A percentile compares a stretch with the other conserved stretches of the same genome.
These are phyloP conservation scores for Ectropis crepuscularia DNA, from an alignment of 2,888 invertebrate species.

Conservation along the genomic window DNA sequence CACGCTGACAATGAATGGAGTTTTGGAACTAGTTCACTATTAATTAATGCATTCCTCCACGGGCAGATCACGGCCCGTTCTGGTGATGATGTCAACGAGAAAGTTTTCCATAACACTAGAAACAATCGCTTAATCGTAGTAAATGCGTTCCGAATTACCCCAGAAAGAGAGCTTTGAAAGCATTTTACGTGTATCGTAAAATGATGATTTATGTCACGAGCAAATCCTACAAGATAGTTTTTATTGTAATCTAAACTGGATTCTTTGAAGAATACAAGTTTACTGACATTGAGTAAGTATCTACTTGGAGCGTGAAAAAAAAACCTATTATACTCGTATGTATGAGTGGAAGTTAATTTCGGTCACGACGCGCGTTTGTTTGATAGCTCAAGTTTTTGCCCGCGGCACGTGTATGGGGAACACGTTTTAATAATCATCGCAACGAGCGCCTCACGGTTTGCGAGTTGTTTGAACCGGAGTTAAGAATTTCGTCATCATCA, in stretches of 20 bases:
- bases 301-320: conserved; percentile 1
- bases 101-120: background rate
- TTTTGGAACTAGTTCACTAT: conserved; percentile 6
- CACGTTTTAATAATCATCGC: conserved; percentile 28
- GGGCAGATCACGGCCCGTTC: conserved; percentile 5
- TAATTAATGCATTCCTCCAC: conserved; percentile 23
- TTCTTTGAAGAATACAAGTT: conserved; percentile 22
- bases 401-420: conserved; percentile 22
- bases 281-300: conserved; percentile 19
- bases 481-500: conserved; percentile 28
- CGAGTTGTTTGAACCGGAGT: conserved; percentile 21
- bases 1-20: conserved; percentile 11
- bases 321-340: conserved; percentile 1
- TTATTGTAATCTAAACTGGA: conserved; percentile 22
- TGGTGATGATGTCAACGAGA: conserved; percentile 7
- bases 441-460: conserved; percentile 3
- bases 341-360: conserved; percentile 16
- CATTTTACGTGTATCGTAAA: conserved; percentile 5
- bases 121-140: background rate
- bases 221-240: conserved; percentile 10
- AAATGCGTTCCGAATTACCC: background rate
- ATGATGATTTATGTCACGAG: conserved; percentile 18
- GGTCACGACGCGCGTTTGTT: conserved; percentile 25
- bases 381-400: conserved; percentile 34
- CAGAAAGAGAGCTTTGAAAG: background rate